Evolutionary conservation across 2,113 vertebrate genomes (phyloP), one percentile per base, ranked within the genome.

Genomic region (Indri indri): DNA sequence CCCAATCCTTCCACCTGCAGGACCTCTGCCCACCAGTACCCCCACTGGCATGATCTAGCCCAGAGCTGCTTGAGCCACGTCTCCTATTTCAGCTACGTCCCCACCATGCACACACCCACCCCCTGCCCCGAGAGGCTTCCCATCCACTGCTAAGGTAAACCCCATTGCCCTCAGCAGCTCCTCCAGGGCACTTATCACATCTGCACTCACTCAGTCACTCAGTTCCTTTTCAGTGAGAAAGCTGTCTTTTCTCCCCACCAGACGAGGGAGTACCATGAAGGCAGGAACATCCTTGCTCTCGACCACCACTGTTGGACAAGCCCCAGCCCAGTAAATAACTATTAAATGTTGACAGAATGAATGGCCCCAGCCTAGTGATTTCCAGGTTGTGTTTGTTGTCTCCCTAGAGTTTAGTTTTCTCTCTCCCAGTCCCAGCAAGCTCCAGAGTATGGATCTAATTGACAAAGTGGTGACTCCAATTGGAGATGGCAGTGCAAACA

Each of bases 101-200:
- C 37, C 7, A 3, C 54, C 18, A 20, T 54, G 54, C 54, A n/a
- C n/a, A n/a, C n/a, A n/a, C n/a, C n/a, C n/a, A n/a, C n/a, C n/a
- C n/a, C n/a, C n/a, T n/a, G n/a, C n/a, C n/a, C n/a, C n/a, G n/a
- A n/a, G n/a, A n/a, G n/a, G n/a, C n/a, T n/a, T n/a, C n/a, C 52
- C 3, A 1, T 9, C 37, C 25, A 8, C 79, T 47, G 1, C 11
- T 22, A n/a, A 32, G 5, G 0, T 23, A 8, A 4, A 2, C 34
- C 47, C 25, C 5, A 9, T 37, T 20, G 25, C 22, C 30, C n/a
- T 20, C 42, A 18, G 17, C 6, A 11, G 54, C 57, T 45, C 50
- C 42, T 73, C 12, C 54, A 61, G 52, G 0, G 63, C 2, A 25
- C 37, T 34, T 20, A 17, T 14, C 25, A 0, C 42, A 14, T 45